Evolutionary conservation across 35 echinoderm and acorn worm species (phyloP).

Genomic region (Lytechinus variegatus): DNA sequence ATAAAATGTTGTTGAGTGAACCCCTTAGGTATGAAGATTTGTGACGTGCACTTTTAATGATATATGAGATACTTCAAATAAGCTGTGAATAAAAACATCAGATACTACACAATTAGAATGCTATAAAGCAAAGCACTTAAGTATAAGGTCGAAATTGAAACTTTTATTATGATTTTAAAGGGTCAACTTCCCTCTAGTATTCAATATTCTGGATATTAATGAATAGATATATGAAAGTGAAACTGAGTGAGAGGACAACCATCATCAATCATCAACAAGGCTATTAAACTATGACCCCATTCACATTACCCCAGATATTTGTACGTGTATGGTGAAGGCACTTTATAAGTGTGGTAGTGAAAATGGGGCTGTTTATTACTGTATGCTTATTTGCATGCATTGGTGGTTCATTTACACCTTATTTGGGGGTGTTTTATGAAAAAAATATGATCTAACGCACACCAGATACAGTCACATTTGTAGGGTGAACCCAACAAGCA

Average conservation of each 20-base stretch:
- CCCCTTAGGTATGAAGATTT: no score
- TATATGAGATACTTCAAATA: neutral
- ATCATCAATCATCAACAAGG: neutral
- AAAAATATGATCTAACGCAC: no score
- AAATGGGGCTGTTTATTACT: no score
- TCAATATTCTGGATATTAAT: neutral
- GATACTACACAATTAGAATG: neutral
- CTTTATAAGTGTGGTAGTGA: no score
- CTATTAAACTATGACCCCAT: neutral
- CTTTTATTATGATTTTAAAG: neutral
- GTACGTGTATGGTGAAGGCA: no score
- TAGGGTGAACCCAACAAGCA: neutral
- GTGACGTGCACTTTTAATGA: neutral
- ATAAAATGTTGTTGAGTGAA: no score
- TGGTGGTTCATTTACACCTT: no score
- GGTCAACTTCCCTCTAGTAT: neutral
- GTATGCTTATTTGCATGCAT: no score
- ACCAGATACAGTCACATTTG: no score
- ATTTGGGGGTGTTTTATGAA: no score
- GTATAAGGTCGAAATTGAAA: neutral
- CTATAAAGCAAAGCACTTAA: neutral
- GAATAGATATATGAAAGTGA: neutral
- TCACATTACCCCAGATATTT: no score
- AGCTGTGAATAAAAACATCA: neutral
- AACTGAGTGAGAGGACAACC: neutral